These are phyloP conservation scores for Caloenas nicobarica DNA, from an alignment of 2,113 vertebrate species.

Conservation along the genomic window DNA sequence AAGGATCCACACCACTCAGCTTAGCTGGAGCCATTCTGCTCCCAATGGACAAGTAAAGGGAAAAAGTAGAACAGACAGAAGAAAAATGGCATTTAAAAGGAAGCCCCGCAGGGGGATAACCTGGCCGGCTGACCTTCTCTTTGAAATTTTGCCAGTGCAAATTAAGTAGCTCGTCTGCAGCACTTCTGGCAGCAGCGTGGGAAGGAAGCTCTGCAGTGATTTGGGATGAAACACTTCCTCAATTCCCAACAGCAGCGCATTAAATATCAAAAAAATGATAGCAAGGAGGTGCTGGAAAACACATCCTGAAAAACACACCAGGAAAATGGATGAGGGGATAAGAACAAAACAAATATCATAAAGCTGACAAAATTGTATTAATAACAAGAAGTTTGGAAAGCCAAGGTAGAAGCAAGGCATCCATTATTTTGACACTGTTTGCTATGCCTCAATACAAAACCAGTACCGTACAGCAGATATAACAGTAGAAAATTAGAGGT, in stretches of 20 bases:
- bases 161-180: slow-evolving; percentile 50
- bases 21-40: not conserved
- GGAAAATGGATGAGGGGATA: not conserved
- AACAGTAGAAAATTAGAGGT: not conserved
- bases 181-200: not conserved
- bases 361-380: not conserved
- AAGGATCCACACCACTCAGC: not conserved
- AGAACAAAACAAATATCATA: not conserved
- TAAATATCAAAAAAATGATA: slow-evolving; percentile 12
- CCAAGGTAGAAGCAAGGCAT: not conserved
- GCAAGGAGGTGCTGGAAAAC: not conserved
- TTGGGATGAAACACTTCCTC: slow-evolving; percentile 52
- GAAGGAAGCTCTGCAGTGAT: slow-evolving; percentile 50
- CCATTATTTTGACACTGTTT: not conserved
- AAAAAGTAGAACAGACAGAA: not conserved
- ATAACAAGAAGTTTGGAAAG: not conserved
- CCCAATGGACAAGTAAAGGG: not conserved
- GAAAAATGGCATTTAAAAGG: slow-evolving; percentile 31
- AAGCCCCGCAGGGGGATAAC: not conserved
- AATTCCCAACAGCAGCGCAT: not conserved
- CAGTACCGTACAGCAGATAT: not conserved
- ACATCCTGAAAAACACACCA: not conserved
- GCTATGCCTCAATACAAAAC: not conserved
- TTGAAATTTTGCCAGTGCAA: slow-evolving; percentile 58
- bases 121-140: slow-evolving; percentile 49